Conservation (phyloP, 2,888 invertebrate species). For the Andrena trimmerana region DNA sequence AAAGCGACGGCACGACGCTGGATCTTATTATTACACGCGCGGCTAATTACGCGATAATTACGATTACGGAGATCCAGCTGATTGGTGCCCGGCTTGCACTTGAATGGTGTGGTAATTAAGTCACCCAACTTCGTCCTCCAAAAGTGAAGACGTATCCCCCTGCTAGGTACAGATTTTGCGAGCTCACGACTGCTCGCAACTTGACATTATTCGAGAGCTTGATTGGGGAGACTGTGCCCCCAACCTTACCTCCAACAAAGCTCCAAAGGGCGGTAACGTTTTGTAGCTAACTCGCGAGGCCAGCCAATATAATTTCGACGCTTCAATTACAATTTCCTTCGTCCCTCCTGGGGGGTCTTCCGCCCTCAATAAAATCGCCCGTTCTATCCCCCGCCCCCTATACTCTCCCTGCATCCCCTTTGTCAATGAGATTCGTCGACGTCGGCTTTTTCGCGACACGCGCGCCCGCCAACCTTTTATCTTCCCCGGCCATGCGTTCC, state of each 20-base stretch:
- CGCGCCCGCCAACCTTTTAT: slow-evolving; percentile 77
- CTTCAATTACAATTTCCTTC: slow-evolving; percentile 36
- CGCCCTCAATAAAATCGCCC: slow-evolving; percentile 23
- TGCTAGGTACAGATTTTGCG: no score
- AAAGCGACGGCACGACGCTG: no score
- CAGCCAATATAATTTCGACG: slow-evolving; percentile 37
- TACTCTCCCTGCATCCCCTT: slow-evolving; percentile 44
- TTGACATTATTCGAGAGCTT: no score
- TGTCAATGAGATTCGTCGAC: slow-evolving; percentile 73
- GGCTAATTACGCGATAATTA: no score
- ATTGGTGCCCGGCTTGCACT: no score
- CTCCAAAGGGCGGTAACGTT: neutral
- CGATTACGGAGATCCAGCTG: no score
- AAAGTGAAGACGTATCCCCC: neutral
- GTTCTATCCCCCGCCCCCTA: slow-evolving; percentile 1
- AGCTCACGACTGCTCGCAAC: no score
- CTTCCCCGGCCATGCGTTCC: slow-evolving; percentile 78
- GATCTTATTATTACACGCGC: no score
- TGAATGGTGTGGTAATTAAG: no score
- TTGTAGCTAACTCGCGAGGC: neutral
- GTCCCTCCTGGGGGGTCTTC: neutral
- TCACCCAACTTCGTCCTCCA: no score
- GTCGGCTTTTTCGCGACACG: slow-evolving; percentile 72
- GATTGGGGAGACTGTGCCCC: no score
- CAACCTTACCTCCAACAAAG: no score